Conservation (phyloP, 2,888 invertebrate species). For the Mystacides longicornis region DNA sequence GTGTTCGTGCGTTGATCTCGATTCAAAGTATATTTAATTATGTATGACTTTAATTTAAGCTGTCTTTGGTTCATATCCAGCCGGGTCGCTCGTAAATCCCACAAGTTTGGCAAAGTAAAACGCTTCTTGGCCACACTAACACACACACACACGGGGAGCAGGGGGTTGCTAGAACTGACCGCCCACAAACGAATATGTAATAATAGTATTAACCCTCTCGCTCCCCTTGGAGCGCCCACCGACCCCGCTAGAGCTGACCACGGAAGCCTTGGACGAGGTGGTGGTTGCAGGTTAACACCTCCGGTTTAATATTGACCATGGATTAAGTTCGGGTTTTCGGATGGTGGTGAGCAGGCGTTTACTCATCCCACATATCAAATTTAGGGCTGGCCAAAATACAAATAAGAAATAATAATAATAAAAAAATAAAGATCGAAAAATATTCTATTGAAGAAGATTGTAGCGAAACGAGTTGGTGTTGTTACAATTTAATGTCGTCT, state of each 20-base stretch:
- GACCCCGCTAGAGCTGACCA: not conserved
- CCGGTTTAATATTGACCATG: constrained; percentile 45
- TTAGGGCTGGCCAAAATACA: no score
- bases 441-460: no score
- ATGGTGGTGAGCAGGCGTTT: constrained; percentile 31
- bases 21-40: constrained; percentile 18
- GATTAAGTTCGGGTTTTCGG: constrained; percentile 45
- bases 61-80: constrained; percentile 20
- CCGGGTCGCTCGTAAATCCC: constrained; percentile 21
- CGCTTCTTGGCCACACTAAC: constrained; percentile 11
- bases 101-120: constrained; percentile 21
- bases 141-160: not conserved
- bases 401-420: no score
- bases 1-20: no score
- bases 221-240: not conserved
- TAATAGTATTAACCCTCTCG: not conserved
- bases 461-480: no score
- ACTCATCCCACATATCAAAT: not conserved
- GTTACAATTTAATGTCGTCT: no score
- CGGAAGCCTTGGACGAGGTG: not conserved
- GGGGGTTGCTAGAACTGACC: no score
- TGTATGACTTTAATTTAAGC: constrained; percentile 22
- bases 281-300: constrained; percentile 39
- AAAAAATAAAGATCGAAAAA: no score
- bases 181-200: no score